Percentiles rank a stretch among this genome's conserved stretches.
Conservation (phyloP, 2,888 invertebrate species). For the Liopterus haemorrhoidalis region DNA sequence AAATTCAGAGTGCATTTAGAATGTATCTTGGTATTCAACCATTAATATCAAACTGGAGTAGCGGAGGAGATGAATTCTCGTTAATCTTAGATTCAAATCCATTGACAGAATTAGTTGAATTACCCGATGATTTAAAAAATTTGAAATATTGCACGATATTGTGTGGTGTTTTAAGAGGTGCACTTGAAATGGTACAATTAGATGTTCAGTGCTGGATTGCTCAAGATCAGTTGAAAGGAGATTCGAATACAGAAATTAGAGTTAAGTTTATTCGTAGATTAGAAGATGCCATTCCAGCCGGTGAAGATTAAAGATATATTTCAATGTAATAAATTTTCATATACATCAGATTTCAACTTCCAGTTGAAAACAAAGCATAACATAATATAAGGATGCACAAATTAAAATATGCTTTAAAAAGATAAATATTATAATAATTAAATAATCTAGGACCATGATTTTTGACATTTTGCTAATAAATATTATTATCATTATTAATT, state of each 20-base stretch:
- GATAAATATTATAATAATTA: no score
- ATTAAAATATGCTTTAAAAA: conserved; percentile 44
- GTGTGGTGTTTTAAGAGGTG: conserved; percentile 87
- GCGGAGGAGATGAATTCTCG: conserved; percentile 93
- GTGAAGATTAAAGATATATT: conserved; percentile 73
- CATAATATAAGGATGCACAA: conserved; percentile 37
- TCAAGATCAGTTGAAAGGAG: conserved; percentile 91
- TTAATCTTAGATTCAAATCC: conserved; percentile 93
- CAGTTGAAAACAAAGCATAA: conserved; percentile 26
- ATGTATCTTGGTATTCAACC: conserved; percentile 89
- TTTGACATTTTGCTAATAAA: no score
- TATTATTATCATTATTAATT: no score
- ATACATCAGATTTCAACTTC: neutral
- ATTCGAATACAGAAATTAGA: conserved; percentile 86
- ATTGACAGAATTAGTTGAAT: conserved; percentile 92
- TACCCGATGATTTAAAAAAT: conserved; percentile 76
- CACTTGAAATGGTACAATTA: conserved; percentile 97
- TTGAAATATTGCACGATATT: conserved; percentile 90
- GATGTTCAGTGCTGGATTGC: conserved; percentile 93
- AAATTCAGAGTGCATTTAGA: conserved; percentile 76
- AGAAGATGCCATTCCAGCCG: conserved; percentile 96
- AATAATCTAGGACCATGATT: no score
- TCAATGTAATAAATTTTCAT: conserved; percentile 2
- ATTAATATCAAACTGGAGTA: conserved; percentile 89
- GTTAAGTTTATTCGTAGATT: conserved; percentile 91